Evolutionary conservation across 2,888 invertebrate genomes (phyloP).

Genomic region (Tetanocera ferruginea): DNA sequence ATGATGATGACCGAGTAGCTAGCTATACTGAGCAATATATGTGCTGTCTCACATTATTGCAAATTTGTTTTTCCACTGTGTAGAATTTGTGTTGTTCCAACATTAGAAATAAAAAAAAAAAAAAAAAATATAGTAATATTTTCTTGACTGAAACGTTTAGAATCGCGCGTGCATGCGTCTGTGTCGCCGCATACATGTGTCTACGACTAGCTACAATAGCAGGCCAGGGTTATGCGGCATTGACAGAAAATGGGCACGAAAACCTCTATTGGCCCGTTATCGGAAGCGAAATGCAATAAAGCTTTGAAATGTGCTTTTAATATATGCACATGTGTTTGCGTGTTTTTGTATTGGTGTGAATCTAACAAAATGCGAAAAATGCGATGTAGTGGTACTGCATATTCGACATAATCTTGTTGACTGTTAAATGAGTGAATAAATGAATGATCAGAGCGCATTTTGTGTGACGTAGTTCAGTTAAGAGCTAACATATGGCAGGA

Average conservation of each 20-base stretch:
- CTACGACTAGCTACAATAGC: conserved; percentile 64
- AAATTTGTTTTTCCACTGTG: too few species aligned
- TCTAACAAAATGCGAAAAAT: not conserved
- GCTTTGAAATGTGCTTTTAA: conserved; percentile 48
- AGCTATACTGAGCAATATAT: too few species aligned
- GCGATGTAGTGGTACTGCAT: not conserved
- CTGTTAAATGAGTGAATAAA: not conserved
- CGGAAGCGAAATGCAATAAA: conserved; percentile 62
- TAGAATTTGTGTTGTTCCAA: too few species aligned
- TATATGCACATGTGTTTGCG: conserved; percentile 6
- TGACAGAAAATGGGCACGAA: conserved; percentile 63
- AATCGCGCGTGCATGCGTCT: conserved; percentile 33
- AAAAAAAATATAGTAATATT: not conserved
- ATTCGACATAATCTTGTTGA: not conserved
- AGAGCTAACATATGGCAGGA: not conserved
- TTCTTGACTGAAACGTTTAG: conserved; percentile 11
- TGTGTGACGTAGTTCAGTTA: not conserved
- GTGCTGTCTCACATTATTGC: too few species aligned
- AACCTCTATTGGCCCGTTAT: conserved; percentile 59
- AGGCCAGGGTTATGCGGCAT: conserved; percentile 68
- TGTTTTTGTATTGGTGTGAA: not conserved
- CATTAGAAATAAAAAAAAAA: not conserved
- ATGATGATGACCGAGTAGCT: too few species aligned
- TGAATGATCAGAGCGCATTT: not conserved
- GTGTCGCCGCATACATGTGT: conserved; percentile 46